Percentiles rank a stretch among this genome's conserved stretches.
Conservation (phyloP, 2,888 invertebrate genomes). For the Lasioglossum leucozonium region DNA sequence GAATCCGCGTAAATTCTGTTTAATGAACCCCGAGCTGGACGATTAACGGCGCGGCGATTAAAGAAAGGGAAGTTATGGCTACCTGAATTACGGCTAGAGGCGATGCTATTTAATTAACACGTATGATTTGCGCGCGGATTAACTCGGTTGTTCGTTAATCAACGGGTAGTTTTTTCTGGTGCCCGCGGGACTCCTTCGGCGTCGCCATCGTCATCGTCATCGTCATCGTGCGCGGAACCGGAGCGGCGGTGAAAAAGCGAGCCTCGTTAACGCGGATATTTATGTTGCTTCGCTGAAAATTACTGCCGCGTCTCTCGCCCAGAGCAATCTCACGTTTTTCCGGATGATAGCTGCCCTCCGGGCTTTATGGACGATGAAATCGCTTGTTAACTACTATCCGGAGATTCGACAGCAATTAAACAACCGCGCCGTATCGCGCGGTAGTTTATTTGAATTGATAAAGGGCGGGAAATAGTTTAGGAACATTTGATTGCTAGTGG, state of each 20-base stretch:
- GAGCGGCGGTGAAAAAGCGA: background rate
- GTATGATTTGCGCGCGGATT: constrained; percentile 19
- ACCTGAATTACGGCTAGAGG: constrained; percentile 17
- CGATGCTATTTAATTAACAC: constrained; percentile 33
- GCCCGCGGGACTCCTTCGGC: background rate
- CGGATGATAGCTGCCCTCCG: background rate
- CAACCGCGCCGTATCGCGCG: background rate
- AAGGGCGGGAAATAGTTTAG: constrained; percentile 29
- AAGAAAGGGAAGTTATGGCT: constrained; percentile 27
- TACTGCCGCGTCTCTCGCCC: background rate
- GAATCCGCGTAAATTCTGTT: constrained; percentile 17
- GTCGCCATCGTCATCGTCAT: background rate
- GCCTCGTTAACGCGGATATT: background rate
- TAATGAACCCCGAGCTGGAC: constrained; percentile 12
- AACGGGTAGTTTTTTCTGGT: background rate
- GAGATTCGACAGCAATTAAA: constrained; percentile 36
- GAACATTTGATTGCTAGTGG: background rate
- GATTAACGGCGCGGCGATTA: constrained; percentile 24
- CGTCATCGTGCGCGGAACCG: background rate
- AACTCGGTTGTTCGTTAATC: constrained; percentile 17
- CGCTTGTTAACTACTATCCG: constrained; percentile 5
- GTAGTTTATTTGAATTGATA: constrained; percentile 11
- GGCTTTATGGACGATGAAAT: constrained; percentile 3
- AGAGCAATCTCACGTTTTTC: constrained; percentile 2
- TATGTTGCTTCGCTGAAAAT: background rate